These are phyloP conservation scores for Drosophila siamana DNA, from an alignment of 2,888 invertebrate species.

Conservation along the genomic window DNA sequence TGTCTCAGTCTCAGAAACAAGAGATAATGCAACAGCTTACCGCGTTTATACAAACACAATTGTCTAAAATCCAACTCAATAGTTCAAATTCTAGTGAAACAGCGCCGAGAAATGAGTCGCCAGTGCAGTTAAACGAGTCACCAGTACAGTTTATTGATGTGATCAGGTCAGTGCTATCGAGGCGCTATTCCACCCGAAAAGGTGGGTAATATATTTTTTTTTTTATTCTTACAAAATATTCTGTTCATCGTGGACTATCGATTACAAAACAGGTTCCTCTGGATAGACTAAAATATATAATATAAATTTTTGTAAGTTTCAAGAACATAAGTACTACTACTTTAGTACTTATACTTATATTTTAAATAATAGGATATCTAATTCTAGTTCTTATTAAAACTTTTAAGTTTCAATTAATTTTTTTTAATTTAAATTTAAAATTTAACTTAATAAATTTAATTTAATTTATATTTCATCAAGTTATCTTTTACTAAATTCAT, in stretches of 20 bases:
- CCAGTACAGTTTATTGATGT: too few relatives aligned
- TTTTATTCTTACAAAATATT: too few relatives aligned
- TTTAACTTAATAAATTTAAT: conserved; percentile 86
- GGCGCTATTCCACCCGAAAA: too few relatives aligned
- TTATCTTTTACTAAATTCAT: conserved; percentile 86
- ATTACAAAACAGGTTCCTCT: conserved; percentile 90
- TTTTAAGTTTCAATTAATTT: conserved; percentile 88
- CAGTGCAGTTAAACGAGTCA: too few relatives aligned
- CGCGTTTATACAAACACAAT: too few relatives aligned
- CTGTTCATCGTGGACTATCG: conserved; percentile 87
- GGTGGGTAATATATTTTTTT: too few relatives aligned
- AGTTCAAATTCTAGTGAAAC: too few relatives aligned
- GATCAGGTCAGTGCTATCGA: too few relatives aligned
- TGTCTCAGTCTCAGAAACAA: too few relatives aligned
- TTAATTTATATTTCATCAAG: conserved; percentile 84
- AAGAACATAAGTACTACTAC: conserved; percentile 88
- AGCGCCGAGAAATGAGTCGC: too few relatives aligned
- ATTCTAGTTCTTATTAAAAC: conserved; percentile 88
- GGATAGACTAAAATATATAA: conserved; percentile 90
- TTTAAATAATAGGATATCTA: conserved; percentile 89
- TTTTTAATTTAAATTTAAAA: conserved; percentile 78
- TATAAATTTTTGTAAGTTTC: conserved; percentile 90
- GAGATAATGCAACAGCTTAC: too few relatives aligned
- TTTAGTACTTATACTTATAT: conserved; percentile 84
- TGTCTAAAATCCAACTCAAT: too few relatives aligned